These are phyloP conservation scores for Suncus etruscus DNA, from an alignment of 2,113 vertebrate species.

Conservation along the genomic window DNA sequence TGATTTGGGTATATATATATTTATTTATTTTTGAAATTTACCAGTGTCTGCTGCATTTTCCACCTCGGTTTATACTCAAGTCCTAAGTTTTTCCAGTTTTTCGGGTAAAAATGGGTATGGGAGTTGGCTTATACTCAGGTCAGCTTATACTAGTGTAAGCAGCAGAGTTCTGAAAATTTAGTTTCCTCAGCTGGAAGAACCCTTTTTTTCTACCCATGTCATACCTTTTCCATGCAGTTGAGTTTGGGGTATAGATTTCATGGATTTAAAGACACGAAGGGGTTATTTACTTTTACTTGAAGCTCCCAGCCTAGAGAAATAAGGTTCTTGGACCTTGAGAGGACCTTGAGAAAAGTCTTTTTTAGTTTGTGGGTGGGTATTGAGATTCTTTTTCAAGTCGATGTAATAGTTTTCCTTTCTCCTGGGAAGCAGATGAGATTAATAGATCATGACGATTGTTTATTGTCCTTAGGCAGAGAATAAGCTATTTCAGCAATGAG, in stretches of 20 bases:
- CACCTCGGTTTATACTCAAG: too few species aligned
- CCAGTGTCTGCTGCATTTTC: too few species aligned
- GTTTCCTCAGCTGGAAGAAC: background rate
- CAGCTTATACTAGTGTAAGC: too few species aligned
- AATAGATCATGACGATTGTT: background rate
- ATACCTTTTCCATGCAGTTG: background rate
- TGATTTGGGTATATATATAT: too few species aligned
- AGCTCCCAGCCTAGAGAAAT: background rate
- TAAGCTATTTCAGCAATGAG: conserved; percentile 7
- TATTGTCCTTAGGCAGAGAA: conserved; percentile 22
- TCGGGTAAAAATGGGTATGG: too few species aligned
- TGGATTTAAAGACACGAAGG: background rate
- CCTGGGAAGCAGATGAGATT: background rate
- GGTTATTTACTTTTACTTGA: background rate
- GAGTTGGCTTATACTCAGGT: too few species aligned
- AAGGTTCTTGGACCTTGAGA: background rate
- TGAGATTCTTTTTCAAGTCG: background rate
- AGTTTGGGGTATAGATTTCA: background rate
- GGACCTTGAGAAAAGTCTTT: background rate
- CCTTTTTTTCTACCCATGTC: rapidly evolving
- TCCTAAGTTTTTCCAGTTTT: too few species aligned
- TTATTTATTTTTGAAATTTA: too few species aligned
- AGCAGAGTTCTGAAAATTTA: background rate
- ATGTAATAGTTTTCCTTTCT: background rate
- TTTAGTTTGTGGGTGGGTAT: background rate